Conservation (phyloP, 1,140 invertebrate species). For the Drosophila ficusphila region DNA sequence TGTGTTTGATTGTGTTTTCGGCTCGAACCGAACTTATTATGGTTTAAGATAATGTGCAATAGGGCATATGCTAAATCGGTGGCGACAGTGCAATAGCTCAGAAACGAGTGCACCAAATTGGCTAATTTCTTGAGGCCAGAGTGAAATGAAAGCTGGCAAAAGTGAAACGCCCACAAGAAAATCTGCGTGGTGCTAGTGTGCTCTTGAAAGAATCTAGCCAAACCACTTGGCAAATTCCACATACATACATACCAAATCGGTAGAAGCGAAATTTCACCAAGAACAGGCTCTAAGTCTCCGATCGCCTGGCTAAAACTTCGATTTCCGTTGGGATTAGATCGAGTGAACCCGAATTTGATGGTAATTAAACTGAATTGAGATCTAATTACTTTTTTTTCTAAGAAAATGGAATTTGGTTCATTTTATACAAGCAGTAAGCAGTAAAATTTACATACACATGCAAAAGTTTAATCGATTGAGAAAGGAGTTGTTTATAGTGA, state of each 20-base stretch:
- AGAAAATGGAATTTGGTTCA: too few species aligned
- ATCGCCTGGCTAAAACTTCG: constrained; percentile 27
- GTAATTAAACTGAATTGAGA: constrained; percentile 63
- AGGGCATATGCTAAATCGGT: constrained; percentile 17
- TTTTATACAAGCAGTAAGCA: too few species aligned
- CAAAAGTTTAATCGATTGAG: too few species aligned
- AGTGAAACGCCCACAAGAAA: constrained; percentile 78
- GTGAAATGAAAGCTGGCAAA: constrained; percentile 79
- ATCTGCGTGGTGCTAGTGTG: constrained; percentile 49
- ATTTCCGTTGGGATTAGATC: constrained; percentile 45
- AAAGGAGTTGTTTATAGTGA: too few species aligned
- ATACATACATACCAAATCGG: constrained; percentile 58
- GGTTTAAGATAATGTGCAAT: constrained; percentile 29
- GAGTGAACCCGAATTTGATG: constrained; percentile 49
- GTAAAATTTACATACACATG: too few species aligned
- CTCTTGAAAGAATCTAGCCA: constrained; percentile 76
- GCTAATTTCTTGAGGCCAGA: constrained; percentile 23
- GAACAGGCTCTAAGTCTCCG: constrained; percentile 65
- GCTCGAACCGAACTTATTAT: not conserved
- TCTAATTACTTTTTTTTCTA: constrained; percentile 1
- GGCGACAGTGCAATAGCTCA: constrained; percentile 30
- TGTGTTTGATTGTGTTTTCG: constrained; percentile 13
- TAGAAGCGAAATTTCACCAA: constrained; percentile 72
- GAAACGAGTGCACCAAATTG: constrained; percentile 31
- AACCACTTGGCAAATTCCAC: constrained; percentile 78